A percentile compares a stretch with the other conserved stretches of the same genome.
phyloP scores from a whole-genome alignment of 1,140 invertebrate species.

The Drosophila trapezifrons region DNA sequence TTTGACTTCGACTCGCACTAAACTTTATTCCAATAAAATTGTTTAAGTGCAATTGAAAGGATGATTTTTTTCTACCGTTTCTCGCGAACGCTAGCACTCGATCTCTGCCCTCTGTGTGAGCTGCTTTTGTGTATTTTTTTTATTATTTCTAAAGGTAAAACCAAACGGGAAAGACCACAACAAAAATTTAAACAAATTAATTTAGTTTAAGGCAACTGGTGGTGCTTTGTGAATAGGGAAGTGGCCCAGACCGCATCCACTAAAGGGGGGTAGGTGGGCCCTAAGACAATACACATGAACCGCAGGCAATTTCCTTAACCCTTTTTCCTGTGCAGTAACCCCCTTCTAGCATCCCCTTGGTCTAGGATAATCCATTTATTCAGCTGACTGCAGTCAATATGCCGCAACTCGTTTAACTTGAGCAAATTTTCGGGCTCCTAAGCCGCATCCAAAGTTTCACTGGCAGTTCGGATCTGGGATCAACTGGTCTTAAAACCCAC shows the following conservation, averaged over 20 bases:
- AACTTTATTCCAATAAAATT: constrained; percentile 34
- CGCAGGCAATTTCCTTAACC: constrained; percentile 23
- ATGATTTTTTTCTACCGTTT: constrained; percentile 6
- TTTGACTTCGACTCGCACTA: constrained; percentile 3
- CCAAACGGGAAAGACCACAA: background rate
- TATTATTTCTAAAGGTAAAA: background rate
- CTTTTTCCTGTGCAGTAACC: too few relatives aligned
- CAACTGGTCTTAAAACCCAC: constrained; percentile 19
- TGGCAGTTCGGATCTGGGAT: constrained; percentile 15
- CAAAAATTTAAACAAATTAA: constrained; percentile 16
- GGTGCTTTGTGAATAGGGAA: background rate
- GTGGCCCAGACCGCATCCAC: background rate
- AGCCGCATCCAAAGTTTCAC: constrained; percentile 58
- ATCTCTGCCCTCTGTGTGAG: background rate
- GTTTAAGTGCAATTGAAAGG: constrained; percentile 28
- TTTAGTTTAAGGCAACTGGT: constrained; percentile 2
- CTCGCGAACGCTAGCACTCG: background rate
- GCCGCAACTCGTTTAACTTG: constrained; percentile 63
- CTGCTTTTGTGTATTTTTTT: background rate
- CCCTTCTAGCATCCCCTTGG: background rate
- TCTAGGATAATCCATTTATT: constrained; percentile 52
- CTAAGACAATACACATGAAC: constrained; percentile 13
- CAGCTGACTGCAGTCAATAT: constrained; percentile 56
- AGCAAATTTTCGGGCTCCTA: constrained; percentile 58
- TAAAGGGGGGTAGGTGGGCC: too few relatives aligned